These are phyloP conservation scores for Drosophila biarmipes DNA, from an alignment of 1,140 invertebrate species.

Conservation along the genomic window DNA sequence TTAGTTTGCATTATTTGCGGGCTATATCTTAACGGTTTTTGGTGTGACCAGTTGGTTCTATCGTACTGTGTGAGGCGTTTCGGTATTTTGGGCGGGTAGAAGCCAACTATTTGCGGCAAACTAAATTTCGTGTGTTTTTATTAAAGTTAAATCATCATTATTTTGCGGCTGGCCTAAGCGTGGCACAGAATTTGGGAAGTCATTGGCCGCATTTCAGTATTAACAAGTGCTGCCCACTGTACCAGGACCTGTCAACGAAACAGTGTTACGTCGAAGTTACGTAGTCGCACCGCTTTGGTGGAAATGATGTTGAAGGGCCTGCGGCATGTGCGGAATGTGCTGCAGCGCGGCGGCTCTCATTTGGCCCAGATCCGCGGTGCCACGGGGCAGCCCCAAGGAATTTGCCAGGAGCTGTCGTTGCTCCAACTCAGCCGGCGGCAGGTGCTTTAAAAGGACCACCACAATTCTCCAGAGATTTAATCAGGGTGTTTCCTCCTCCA, in stretches of 20 bases:
- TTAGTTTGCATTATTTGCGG: no score
- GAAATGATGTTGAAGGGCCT: constrained; percentile 68
- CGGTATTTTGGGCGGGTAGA: neutral
- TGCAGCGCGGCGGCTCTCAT: constrained; percentile 63
- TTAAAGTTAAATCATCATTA: constrained; percentile 15
- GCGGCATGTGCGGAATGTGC: constrained; percentile 67
- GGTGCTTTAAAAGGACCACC: constrained; percentile 29
- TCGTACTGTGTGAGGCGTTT: neutral
- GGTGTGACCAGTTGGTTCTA: neutral
- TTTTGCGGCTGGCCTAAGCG: constrained; percentile 9
- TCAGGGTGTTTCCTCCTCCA: neutral
- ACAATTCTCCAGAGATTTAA: neutral
- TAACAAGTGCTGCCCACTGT: neutral
- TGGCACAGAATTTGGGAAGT: neutral
- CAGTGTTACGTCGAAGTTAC: constrained; percentile 62
- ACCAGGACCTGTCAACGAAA: constrained; percentile 51
- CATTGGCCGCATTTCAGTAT: neutral
- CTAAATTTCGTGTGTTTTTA: constrained; percentile 34
- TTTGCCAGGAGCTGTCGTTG: constrained; percentile 2
- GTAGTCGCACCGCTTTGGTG: constrained; percentile 23
- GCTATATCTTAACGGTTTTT: neutral
- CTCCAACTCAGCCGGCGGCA: constrained; percentile 65
- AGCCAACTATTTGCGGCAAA: constrained; percentile 5
- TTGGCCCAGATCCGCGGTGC: constrained; percentile 26
- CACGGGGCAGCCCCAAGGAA: constrained; percentile 4